These are phyloP conservation scores for Conus ventricosus DNA, from an alignment of 1,140 invertebrate genomes.

Conservation along the genomic window DNA sequence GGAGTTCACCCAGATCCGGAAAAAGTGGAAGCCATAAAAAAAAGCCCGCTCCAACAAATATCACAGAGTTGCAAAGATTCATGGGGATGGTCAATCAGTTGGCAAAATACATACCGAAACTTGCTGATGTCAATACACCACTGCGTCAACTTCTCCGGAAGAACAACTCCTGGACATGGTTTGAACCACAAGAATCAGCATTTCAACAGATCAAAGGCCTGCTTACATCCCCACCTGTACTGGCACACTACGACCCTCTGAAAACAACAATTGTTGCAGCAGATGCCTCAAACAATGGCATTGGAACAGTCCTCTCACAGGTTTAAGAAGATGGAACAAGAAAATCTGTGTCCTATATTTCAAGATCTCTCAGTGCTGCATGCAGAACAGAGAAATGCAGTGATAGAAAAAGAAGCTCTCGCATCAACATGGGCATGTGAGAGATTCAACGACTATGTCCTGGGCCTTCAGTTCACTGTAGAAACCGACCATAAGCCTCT, in stretches of 20 bases:
- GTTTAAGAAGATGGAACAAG: constrained; percentile 12
- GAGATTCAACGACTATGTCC: constrained; percentile 77
- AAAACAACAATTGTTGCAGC: constrained; percentile 40
- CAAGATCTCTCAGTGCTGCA: constrained; percentile 45
- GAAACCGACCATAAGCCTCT: constrained; percentile 71
- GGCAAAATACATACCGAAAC: constrained; percentile 35
- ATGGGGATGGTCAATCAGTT: constrained; percentile 42
- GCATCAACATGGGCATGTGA: constrained; percentile 76
- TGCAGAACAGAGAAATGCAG: constrained; percentile 75
- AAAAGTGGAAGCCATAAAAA: constrained; percentile 14
- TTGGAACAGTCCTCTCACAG: constrained; percentile 48
- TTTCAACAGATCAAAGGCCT: constrained; percentile 43
- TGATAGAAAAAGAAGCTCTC: constrained; percentile 76
- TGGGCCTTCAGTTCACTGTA: constrained; percentile 59
- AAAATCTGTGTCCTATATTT: constrained; percentile 46
- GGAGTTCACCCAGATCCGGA: constrained; percentile 61
- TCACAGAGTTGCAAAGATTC: constrained; percentile 13
- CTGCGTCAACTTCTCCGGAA: constrained; percentile 36
- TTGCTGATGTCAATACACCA: constrained; percentile 36
- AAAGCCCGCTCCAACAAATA: constrained; percentile 58
- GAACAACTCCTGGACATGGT: constrained; percentile 39
- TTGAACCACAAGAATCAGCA: constrained; percentile 19
- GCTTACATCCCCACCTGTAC: constrained; percentile 30
- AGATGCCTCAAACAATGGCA: constrained; percentile 49
- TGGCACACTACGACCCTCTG: constrained; percentile 44